Evolutionary conservation across 2,113 vertebrate genomes (phyloP).

Genomic region (cat (Felis catus)): F.catus_Fca126_mat1.0 CM031418.1:77432001-77432500

Average conservation of each 20-base stretch:
- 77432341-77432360: background rate
- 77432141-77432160: background rate
- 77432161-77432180: background rate
- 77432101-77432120: background rate
- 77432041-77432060: background rate
- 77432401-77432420: background rate
- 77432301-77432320: slow-evolving; percentile 26
- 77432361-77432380: background rate
- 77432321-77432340: slow-evolving; percentile 13
- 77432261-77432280: background rate
- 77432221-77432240: background rate
- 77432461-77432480: background rate
- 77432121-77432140: background rate
- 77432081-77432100: background rate
- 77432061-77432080: slow-evolving; percentile 29
- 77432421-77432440: background rate
- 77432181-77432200: background rate
- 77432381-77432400: background rate
- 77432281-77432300: background rate
- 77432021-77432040: background rate
- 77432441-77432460: background rate
- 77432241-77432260: slow-evolving; percentile 23
- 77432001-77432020: background rate
- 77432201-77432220: background rate
- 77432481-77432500: background rate